Evolutionary conservation across 2,888 invertebrate genomes (phyloP), one percentile per base, ranked within the genome.

Genomic region (Dilophus febrilis): DNA sequence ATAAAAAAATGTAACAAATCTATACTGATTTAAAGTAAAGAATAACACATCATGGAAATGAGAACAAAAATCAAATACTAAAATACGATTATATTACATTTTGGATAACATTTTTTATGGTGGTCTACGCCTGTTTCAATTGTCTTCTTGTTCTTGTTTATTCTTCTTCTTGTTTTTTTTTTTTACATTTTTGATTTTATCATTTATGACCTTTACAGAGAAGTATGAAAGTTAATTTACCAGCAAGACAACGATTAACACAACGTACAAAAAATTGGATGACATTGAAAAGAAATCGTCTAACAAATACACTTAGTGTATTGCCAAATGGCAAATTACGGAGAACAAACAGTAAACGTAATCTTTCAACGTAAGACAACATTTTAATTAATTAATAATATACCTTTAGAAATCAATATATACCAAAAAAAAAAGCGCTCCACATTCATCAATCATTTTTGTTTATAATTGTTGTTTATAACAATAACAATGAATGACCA

Each of bases 361-460:
- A 57, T 45, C 46, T 59, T 48, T 59, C 61, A 59, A 62, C 63
- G 61, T 61, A 62, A 62, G 62, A 52, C 54, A 49, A 47, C 44
- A 42, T 43, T 42, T 39, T 39, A 18, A 4, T 35, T 40, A 16
- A 34, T 7, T 29, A 29, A 7, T n/a, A 13, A 29, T 11, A 29
- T 29, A 7, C 5, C 8, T 22, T 22, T 6, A 22, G 4, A 8
- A 22, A 22, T 8, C 4, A 4, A 22, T 6, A 6, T 22, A 22
- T 6, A 22, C 22, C 8, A 22, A 22, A 22, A 6, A 22, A 22
- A 22, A 22, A 22, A 22, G n/a, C n/a, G n/a, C n/a, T n/a, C n/a
- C n/a, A n/a, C n/a, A n/a, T n/a, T n/a, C n/a, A n/a, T n/a, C n/a
- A n/a, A n/a, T n/a, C n/a, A n/a, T n/a, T n/a, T n/a, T n/a, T n/a